Conservation (phyloP, 2,888 invertebrate species). For the Drosophila vallismaia region DNA sequence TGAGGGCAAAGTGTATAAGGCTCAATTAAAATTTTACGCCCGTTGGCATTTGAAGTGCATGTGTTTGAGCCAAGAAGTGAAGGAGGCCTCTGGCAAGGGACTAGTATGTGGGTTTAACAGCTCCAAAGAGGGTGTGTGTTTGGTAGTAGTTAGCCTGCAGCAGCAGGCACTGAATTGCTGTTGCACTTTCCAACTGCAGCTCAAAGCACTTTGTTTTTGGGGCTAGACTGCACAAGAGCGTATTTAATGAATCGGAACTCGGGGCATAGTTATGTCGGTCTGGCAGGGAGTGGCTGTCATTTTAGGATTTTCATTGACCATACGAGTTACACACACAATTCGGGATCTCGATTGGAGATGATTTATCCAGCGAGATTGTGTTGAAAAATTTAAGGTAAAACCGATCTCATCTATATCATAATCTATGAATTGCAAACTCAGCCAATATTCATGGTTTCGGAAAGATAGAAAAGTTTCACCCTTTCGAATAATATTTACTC, state of each 20-base stretch:
- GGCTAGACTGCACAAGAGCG: constrained; percentile 49
- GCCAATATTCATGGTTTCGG: neutral
- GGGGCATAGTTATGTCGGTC: constrained; percentile 69
- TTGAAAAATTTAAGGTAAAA: neutral
- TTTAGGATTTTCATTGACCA: constrained; percentile 23
- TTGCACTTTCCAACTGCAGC: constrained; percentile 55
- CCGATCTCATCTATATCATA: neutral
- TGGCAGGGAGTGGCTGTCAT: neutral
- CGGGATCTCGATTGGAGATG: neutral
- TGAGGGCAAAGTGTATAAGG: constrained; percentile 55
- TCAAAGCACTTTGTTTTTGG: constrained; percentile 28
- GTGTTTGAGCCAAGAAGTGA: constrained; percentile 28
- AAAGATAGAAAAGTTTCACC: neutral
- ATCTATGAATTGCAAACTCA: neutral
- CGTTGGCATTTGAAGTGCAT: constrained; percentile 67
- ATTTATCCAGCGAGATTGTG: neutral
- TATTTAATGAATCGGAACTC: constrained; percentile 76
- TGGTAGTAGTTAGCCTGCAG: constrained; percentile 43
- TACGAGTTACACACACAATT: constrained; percentile 10
- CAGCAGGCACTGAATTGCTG: constrained; percentile 15
- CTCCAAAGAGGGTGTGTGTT: constrained; percentile 12
- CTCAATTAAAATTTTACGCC: constrained; percentile 80
- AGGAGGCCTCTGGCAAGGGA: neutral
- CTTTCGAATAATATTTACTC: constrained; percentile 31
- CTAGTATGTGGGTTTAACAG: constrained; percentile 4